Conservation (phyloP, 2,888 invertebrate species). For the Merodon equestris region DNA sequence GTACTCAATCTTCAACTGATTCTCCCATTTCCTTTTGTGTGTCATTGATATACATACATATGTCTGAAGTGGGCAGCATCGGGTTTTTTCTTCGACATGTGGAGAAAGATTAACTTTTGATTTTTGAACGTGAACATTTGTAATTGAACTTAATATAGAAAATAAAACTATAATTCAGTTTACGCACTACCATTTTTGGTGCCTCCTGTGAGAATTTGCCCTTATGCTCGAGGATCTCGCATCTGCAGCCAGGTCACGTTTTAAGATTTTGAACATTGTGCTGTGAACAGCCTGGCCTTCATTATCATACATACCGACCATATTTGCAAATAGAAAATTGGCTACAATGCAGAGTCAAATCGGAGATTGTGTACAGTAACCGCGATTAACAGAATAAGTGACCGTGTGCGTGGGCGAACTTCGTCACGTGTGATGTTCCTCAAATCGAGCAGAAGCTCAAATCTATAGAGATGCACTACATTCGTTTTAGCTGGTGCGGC, state of each 20-base stretch:
- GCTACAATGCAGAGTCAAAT: not conserved
- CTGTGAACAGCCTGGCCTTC: not conserved
- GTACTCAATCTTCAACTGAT: too few species aligned
- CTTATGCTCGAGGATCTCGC: slow-evolving; percentile 6
- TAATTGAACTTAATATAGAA: too few species aligned
- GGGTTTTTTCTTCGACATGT: too few species aligned
- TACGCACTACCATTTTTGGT: too few species aligned
- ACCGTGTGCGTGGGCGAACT: not conserved
- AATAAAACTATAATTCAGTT: too few species aligned
- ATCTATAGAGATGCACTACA: not conserved
- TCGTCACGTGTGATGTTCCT: not conserved
- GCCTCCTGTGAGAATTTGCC: too few species aligned
- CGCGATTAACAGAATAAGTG: not conserved
- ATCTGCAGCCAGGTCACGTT: not conserved
- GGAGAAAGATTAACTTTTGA: too few species aligned
- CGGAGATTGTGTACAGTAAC: not conserved
- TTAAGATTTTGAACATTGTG: not conserved
- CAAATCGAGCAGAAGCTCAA: slow-evolving; percentile 1
- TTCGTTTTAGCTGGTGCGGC: not conserved
- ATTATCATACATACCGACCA: too few species aligned
- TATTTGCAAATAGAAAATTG: not conserved
- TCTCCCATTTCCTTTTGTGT: too few species aligned
- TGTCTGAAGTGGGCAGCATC: too few species aligned
- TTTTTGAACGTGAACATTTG: too few species aligned
- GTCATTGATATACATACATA: too few species aligned